Percentiles rank a stretch among this genome's conserved stretches.
Evolutionary conservation across 1,140 invertebrate genomes (phyloP).

Genomic region (Penaeus indicus): DNA sequence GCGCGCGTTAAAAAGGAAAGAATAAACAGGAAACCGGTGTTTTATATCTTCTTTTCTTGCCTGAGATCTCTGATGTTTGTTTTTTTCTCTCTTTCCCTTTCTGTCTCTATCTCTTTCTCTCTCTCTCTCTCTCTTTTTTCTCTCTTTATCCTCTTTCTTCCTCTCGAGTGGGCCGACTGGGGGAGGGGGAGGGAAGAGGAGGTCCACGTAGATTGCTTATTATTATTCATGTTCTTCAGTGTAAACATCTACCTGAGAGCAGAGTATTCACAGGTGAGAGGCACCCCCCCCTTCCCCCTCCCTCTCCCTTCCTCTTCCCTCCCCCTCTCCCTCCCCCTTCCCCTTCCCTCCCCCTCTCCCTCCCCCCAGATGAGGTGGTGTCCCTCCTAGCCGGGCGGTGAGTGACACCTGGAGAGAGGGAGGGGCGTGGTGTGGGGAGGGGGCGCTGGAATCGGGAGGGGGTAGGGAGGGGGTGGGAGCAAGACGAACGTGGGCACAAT

Average conservation of each 20-base stretch:
- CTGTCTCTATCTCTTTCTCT: neutral
- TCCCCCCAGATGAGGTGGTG: too few relatives aligned
- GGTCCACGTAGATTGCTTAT: neutral
- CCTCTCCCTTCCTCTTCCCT: neutral
- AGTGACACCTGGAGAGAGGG: neutral
- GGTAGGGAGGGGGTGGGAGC: neutral
- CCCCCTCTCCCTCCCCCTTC: neutral
- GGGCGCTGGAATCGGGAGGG: neutral
- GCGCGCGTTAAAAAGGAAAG: too few relatives aligned
- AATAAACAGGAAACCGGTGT: too few relatives aligned
- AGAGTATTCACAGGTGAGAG: too few relatives aligned
- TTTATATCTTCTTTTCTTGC: too few relatives aligned
- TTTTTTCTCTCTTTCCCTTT: constrained; percentile 15
- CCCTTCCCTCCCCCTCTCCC: neutral
- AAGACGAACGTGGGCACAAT: too few relatives aligned
- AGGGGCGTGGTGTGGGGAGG: neutral
- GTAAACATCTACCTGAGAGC: neutral
- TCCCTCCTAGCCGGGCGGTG: neutral
- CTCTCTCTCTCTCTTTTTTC: neutral
- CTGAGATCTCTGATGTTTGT: neutral
- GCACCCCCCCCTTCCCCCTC: neutral
- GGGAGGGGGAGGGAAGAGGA: neutral
- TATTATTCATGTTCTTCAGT: neutral
- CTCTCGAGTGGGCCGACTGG: neutral
- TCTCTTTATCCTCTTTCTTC: neutral